Base-by-base conservation (phyloP, 2,888 invertebrate species). In the Listrodromus nycthemerus region DNA sequence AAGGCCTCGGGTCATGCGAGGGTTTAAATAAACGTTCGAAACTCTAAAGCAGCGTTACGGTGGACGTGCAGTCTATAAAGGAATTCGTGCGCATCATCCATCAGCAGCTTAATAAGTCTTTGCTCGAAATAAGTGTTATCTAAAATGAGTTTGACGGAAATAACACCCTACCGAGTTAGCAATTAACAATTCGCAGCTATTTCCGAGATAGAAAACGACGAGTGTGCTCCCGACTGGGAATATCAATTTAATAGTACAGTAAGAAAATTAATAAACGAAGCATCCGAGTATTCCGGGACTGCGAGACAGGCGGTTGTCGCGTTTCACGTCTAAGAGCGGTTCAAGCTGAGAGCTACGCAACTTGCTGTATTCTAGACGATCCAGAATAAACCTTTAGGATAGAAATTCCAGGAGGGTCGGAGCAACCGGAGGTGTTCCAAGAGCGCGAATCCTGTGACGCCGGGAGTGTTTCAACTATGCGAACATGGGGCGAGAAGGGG, bases 381-480 rank as follows among this genome's bases (percentile, higher is more conserved):
- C 63, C 27, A 66, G 71, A 71, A 73, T 52, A 80, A 83, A 83
- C 63, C 71, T 66, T 76, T 21, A 19, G 67, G 83, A 69, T 73
- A 73, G 76, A 80, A 52, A 80, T 83, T 80, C 83, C 79, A 65
- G 67, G 52, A 71, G 76, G 82, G 67, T 84, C 50, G 58, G 74
- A 85, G 70, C 69, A 10, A 41, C 74, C 55, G 65, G 48, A 76
- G 75, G 75, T 83, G 80, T 24, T 71, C 70, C 70, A 41, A 27
- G 41, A 58, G 65, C 65, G 75, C 48, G 65, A 84, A 82, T 80
- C 79, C 80, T 73, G 50, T 55, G 80, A 78, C 78, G 75, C 66
- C 55, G 77, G 82, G 82, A 71, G 75, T 74, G 81, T 79, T 79
- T 80, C 70, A 86, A 86, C 84, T 83, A 84, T 83, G 82, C 74